A percentile compares a stretch with the other conserved stretches of the same genome.
Conservation (phyloP, 1,140 invertebrate species). For the Idris sp. region DNA sequence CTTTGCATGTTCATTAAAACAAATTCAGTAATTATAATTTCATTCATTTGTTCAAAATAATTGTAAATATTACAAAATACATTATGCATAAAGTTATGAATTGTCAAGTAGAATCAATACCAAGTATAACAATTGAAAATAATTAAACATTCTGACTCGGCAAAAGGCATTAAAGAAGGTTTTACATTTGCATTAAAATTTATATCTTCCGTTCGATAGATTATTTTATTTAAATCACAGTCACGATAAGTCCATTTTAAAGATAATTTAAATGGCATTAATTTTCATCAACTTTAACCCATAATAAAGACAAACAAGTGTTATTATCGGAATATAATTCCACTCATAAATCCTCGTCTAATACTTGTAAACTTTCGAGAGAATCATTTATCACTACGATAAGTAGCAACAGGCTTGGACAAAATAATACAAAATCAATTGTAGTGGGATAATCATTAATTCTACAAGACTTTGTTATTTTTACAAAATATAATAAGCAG, state of each 20-base stretch:
- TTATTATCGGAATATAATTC: slow-evolving; percentile 46
- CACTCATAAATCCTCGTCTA: slow-evolving; percentile 50
- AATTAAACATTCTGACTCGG: slow-evolving; percentile 2
- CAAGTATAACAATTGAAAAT: too few relatives aligned
- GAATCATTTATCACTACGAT: slow-evolving; percentile 48
- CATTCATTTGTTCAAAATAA: too few relatives aligned
- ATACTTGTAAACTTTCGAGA: slow-evolving; percentile 29
- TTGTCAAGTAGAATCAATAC: too few relatives aligned
- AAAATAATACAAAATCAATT: slow-evolving; percentile 52
- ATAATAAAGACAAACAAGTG: slow-evolving; percentile 52
- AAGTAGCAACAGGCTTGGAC: slow-evolving; percentile 47
- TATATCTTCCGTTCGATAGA: too few relatives aligned
- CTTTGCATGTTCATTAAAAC: too few relatives aligned
- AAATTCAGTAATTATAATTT: too few relatives aligned
- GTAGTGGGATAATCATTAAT: slow-evolving; percentile 6
- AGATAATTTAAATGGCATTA: slow-evolving; percentile 46
- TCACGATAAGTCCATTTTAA: slow-evolving; percentile 23
- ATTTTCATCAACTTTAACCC: slow-evolving; percentile 36
- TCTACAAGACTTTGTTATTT: too few relatives aligned
- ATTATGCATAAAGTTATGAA: too few relatives aligned
- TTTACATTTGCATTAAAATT: too few relatives aligned
- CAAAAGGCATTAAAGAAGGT: slow-evolving; percentile 6
- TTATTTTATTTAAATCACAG: slow-evolving; percentile 6
- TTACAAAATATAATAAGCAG: too few relatives aligned
- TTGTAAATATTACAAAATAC: too few relatives aligned